Percentiles rank a stretch among this genome's conserved stretches.
Conservation (phyloP, 2,797 vertebrate genomes). For the Myoxocephalus aenaeus region DNA sequence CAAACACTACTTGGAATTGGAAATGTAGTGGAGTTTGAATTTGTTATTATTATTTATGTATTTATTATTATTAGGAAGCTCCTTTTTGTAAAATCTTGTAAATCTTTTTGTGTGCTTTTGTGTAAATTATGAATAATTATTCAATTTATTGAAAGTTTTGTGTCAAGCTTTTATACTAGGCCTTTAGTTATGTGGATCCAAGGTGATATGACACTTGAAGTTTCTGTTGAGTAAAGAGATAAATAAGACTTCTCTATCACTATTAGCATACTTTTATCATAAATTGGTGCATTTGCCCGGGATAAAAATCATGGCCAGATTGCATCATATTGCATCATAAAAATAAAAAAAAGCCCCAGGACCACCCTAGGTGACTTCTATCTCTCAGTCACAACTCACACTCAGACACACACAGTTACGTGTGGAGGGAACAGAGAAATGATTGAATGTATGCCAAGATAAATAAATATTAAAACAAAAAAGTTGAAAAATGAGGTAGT, state of each 20-base stretch:
- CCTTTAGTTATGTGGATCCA: not conserved
- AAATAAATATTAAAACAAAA: not conserved
- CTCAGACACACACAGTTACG: not conserved
- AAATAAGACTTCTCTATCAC: not conserved
- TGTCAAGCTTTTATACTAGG: not conserved
- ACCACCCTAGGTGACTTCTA: not conserved
- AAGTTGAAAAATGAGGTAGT: not conserved
- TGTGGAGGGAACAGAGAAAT: not conserved
- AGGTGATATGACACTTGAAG: not conserved
- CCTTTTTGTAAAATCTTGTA: not conserved
- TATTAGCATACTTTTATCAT: not conserved
- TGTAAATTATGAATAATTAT: not conserved
- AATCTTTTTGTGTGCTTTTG: not conserved
- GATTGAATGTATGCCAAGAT: not conserved
- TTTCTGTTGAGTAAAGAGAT: not conserved
- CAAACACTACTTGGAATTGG: not conserved
- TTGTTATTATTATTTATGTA: not conserved
- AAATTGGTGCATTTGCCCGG: not conserved
- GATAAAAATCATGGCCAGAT: not conserved
- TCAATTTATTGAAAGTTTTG: not conserved
- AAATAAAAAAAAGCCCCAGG: not conserved
- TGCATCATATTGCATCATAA: not conserved
- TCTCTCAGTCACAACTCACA: not conserved
- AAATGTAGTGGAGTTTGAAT: not conserved
- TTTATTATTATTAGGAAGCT: not conserved